A percentile compares a stretch with the other conserved stretches of the same genome.
phyloP scores from a whole-genome alignment of 1,140 invertebrate genomes.

The Mamestra configurata region DNA sequence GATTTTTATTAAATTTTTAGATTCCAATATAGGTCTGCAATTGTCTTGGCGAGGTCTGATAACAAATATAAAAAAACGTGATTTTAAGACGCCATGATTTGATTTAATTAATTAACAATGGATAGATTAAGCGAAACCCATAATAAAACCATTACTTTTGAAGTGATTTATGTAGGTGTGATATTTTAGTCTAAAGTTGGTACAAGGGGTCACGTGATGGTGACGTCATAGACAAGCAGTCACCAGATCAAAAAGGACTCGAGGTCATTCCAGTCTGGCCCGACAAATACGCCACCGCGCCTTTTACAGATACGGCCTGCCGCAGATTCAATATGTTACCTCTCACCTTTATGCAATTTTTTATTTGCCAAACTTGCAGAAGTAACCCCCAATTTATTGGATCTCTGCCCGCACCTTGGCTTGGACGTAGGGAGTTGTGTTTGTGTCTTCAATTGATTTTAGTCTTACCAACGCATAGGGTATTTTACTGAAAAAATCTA shows the following conservation, averaged over 20 bases:
- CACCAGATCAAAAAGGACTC: conserved; percentile 73
- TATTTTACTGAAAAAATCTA: too few relatives aligned
- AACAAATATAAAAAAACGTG: too few relatives aligned
- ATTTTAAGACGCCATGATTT: too few relatives aligned
- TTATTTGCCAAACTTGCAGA: conserved; percentile 31
- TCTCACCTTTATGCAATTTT: conserved; percentile 24
- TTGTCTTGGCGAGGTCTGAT: too few relatives aligned
- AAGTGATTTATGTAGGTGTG: not conserved
- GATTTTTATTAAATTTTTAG: not conserved
- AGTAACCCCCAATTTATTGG: conserved; percentile 20
- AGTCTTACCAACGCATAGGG: not conserved
- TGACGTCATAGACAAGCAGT: conserved; percentile 68
- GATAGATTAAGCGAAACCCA: not conserved
- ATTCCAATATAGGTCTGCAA: too few relatives aligned
- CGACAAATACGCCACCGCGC: conserved; percentile 63
- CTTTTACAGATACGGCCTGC: conserved; percentile 47
- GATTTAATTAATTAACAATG: not conserved
- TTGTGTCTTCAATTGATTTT: conserved; percentile 25
- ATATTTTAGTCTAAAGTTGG: conserved; percentile 48
- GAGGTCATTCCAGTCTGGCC: conserved; percentile 66
- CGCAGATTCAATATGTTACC: conserved; percentile 39
- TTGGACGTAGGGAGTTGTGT: conserved; percentile 11
- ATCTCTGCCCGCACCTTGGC: conserved; percentile 30
- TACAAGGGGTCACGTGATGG: conserved; percentile 57
- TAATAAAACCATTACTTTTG: not conserved